Evolutionary conservation across 2,888 invertebrate genomes (phyloP).

Genomic region (Pardosa pseudoannulata): DNA sequence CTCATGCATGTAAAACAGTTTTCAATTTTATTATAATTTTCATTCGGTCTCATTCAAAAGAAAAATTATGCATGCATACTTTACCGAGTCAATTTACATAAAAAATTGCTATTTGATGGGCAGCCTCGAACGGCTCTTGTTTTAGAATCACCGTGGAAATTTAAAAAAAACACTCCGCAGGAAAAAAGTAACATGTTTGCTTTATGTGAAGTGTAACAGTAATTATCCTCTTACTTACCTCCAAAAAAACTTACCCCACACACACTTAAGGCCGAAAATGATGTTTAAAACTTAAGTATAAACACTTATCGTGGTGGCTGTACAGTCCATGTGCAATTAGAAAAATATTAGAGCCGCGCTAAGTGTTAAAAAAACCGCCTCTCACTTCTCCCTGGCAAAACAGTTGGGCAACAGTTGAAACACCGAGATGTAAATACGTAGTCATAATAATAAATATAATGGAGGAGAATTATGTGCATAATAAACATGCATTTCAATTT

Average conservation of each 20-base stretch:
- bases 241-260: not conserved
- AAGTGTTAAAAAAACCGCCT: constrained; percentile 22
- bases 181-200: not conserved
- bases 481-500: constrained; percentile 69
- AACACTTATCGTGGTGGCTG: constrained; percentile 26
- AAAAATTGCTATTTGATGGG: constrained; percentile 25
- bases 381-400: not conserved
- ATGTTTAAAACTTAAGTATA: constrained; percentile 46
- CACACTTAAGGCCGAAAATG: not conserved
- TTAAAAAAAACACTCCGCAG: not conserved
- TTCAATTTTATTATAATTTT: too few relatives aligned
- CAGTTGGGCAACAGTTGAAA: constrained; percentile 38
- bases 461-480: constrained; percentile 63
- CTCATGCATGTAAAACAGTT: too few relatives aligned
- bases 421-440: constrained; percentile 44
- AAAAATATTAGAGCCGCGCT: constrained; percentile 49
- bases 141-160: not conserved
- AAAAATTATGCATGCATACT: not conserved
- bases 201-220: not conserved
- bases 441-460: constrained; percentile 67
- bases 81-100: not conserved
- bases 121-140: not conserved
- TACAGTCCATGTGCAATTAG: constrained; percentile 44
- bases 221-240: not conserved
- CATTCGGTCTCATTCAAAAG: too few relatives aligned